A percentile compares a stretch with the other conserved stretches of the same genome.
Conservation (phyloP, 2,797 vertebrate species). For the Brachymystax lenok region DNA sequence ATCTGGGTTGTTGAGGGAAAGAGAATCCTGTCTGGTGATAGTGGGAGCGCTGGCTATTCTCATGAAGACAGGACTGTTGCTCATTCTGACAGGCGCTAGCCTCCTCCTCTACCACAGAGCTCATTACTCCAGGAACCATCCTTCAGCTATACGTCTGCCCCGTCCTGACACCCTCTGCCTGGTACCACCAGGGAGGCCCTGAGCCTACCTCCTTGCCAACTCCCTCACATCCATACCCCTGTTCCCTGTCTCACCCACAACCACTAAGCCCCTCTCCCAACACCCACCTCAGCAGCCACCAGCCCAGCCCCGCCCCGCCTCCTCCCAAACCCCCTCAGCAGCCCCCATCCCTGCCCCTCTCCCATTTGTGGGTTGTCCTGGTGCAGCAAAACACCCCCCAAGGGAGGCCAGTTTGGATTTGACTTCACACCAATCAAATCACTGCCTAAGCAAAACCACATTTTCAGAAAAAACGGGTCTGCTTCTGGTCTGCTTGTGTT, state of each 20-base stretch:
- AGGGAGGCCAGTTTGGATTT: too few relatives aligned
- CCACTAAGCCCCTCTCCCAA: neutral
- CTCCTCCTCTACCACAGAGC: conserved; percentile 39
- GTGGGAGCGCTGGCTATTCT: conserved; percentile 51
- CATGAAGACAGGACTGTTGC: conserved; percentile 54
- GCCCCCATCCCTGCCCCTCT: too few relatives aligned
- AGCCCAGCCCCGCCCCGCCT: too few relatives aligned
- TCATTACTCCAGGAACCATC: conserved; percentile 42
- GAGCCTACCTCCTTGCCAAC: neutral
- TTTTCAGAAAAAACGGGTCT: too few relatives aligned
- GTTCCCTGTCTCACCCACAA: conserved; percentile 7
- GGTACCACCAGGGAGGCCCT: conserved; percentile 44
- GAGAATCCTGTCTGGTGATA: conserved; percentile 55
- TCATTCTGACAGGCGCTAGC: conserved; percentile 54
- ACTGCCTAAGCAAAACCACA: too few relatives aligned
- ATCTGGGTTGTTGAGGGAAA: conserved; percentile 5
- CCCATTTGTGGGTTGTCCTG: too few relatives aligned
- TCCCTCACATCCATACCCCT: neutral
- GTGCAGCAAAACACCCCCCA: too few relatives aligned
- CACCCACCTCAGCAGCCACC: neutral
- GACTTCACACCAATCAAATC: too few relatives aligned
- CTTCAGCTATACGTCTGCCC: conserved; percentile 28
- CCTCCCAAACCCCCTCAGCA: too few relatives aligned
- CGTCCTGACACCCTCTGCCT: conserved; percentile 46
- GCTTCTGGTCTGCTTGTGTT: too few relatives aligned